These are phyloP conservation scores for Hydrochoerus hydrochaeris DNA, from an alignment of 2,113 vertebrate species.

Conservation along the genomic window DNA sequence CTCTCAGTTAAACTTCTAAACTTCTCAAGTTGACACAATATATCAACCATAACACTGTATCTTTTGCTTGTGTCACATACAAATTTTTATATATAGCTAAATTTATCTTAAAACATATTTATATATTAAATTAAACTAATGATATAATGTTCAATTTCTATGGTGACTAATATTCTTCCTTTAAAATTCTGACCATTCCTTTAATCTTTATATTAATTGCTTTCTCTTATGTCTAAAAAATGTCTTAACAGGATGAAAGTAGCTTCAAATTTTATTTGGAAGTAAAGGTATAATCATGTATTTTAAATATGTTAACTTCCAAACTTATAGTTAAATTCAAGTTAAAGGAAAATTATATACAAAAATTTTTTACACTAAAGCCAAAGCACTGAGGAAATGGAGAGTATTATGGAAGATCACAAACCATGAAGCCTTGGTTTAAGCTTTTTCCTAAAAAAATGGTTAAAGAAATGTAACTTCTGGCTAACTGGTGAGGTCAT, in stretches of 20 bases:
- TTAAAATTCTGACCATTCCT: slow-evolving; percentile 20
- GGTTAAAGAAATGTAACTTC: not conserved
- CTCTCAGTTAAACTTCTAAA: too few relatives aligned
- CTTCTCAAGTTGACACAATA: too few relatives aligned
- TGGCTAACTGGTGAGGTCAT: not conserved
- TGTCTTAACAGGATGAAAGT: not conserved
- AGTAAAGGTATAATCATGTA: not conserved
- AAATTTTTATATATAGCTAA: not conserved
- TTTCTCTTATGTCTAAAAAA: slow-evolving; percentile 18
- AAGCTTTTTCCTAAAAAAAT: slow-evolving; percentile 10
- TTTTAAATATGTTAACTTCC: not conserved
- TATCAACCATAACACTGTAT: not conserved
- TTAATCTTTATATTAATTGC: not conserved
- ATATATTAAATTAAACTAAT: not conserved
- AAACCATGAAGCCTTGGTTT: not conserved
- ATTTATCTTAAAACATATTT: slow-evolving; percentile 18
- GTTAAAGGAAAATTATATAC: not conserved
- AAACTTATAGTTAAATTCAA: slow-evolving; percentile 23
- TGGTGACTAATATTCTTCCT: not conserved
- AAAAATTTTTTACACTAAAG: not conserved
- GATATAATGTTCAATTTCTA: not conserved
- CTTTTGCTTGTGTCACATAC: not conserved
- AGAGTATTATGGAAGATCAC: not conserved
- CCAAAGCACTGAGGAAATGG: not conserved
- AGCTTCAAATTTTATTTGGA: slow-evolving; percentile 24